These are phyloP conservation scores for Leucoma salicis DNA, from an alignment of 2,888 invertebrate species.

Conservation along the genomic window DNA sequence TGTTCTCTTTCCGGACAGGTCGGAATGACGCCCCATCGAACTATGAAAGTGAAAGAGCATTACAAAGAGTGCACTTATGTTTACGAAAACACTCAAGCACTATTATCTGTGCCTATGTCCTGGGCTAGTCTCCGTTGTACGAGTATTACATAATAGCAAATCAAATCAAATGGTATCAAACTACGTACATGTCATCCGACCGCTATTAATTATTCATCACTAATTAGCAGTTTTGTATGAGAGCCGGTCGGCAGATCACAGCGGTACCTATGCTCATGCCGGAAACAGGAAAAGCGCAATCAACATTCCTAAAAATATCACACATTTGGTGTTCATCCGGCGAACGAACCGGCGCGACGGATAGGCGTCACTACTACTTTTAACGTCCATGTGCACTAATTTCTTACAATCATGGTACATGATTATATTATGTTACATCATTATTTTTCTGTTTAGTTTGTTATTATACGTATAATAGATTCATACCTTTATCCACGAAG, in stretches of 20 bases:
- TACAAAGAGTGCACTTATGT: no score
- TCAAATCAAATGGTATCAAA: constrained; percentile 42
- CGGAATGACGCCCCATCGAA: no score
- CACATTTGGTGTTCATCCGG: constrained; percentile 81
- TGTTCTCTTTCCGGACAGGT: no score
- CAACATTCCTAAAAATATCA: constrained; percentile 81
- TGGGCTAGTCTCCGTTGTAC: no score
- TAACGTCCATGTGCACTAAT: constrained; percentile 6
- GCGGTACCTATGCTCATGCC: constrained; percentile 49
- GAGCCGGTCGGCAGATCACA: constrained; percentile 63
- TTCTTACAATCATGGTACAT: neutral
- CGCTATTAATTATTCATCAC: constrained; percentile 70
- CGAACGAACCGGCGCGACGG: constrained; percentile 38
- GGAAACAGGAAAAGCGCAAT: constrained; percentile 80
- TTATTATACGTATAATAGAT: no score
- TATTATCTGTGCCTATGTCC: no score
- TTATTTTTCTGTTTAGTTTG: no score
- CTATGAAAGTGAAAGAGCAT: no score
- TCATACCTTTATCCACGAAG: no score
- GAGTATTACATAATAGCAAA: constrained; percentile 11
- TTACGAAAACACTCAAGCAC: no score
- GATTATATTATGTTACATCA: no score
- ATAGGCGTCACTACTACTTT: constrained; percentile 13
- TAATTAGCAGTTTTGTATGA: constrained; percentile 71
- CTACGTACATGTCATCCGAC: constrained; percentile 53